Percentiles rank a stretch among this genome's conserved stretches.
Conservation (phyloP, 1,140 invertebrate genomes). For the Sipha flava region DNA sequence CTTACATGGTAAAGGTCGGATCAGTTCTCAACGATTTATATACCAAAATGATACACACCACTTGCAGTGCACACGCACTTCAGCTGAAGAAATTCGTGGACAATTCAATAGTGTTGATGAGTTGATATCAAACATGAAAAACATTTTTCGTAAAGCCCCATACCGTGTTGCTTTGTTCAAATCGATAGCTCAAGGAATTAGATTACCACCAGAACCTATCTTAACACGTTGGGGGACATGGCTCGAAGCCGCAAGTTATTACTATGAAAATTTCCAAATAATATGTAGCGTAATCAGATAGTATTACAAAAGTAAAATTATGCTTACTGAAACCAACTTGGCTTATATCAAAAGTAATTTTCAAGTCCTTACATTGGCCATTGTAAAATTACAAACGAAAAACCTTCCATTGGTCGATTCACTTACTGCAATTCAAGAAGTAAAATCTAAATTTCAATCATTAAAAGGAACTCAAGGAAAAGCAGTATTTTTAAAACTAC, state of each 20-base stretch:
- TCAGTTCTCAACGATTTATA: no score
- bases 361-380: background rate
- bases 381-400: background rate
- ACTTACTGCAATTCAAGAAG: background rate
- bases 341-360: background rate
- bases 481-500: background rate
- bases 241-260: no score
- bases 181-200: background rate
- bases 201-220: no score
- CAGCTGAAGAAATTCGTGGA: no score
- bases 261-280: no score
- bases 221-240: no score
- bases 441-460: background rate
- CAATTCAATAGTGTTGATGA: no score
- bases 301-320: background rate
- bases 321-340: background rate
- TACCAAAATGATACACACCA: no score
- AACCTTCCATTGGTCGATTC: background rate
- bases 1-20: no score
- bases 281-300: no score
- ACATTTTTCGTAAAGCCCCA: background rate
- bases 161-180: background rate
- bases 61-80: no score
- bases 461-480: background rate
- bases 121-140: background rate